Evolutionary conservation across 2,113 vertebrate genomes (phyloP).

Genomic region (Girardinichthys multiradiatus): DNA sequence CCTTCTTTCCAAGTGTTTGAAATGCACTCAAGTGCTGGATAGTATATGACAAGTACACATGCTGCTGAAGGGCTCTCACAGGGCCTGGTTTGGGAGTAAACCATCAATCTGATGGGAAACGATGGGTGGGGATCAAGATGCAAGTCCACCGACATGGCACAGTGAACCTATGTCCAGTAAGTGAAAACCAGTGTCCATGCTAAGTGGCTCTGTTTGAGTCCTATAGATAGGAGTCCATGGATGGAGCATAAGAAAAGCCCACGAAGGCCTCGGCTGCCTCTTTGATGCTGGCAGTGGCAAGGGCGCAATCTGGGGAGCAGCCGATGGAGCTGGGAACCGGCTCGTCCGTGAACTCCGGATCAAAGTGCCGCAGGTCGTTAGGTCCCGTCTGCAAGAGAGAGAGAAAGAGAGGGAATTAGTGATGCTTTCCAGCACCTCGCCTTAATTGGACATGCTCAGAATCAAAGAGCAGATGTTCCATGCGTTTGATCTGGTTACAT

Average conservation of each 20-base stretch:
- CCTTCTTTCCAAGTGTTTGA: slow-evolving; percentile 26
- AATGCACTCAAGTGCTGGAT: slow-evolving; percentile 38
- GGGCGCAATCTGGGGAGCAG: slow-evolving; percentile 91
- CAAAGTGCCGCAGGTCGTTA: slow-evolving; percentile 95
- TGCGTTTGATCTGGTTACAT: slow-evolving; percentile 22
- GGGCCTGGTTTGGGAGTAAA: slow-evolving; percentile 16
- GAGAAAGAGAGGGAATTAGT: slow-evolving; percentile 48
- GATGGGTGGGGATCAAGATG: slow-evolving; percentile 60
- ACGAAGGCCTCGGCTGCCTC: slow-evolving; percentile 94
- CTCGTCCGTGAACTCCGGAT: slow-evolving; percentile 97
- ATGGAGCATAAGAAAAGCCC: slow-evolving; percentile 97
- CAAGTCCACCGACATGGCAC: slow-evolving; percentile 46
- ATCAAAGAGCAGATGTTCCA: background rate
- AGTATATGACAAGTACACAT: slow-evolving; percentile 36
- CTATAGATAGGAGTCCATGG: slow-evolving; percentile 95
- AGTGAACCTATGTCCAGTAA: slow-evolving; percentile 36
- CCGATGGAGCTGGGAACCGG: slow-evolving; percentile 96
- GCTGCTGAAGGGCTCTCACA: slow-evolving; percentile 36
- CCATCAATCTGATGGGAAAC: slow-evolving; percentile 49
- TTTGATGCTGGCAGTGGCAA: slow-evolving; percentile 92
- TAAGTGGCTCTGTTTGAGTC: slow-evolving; percentile 36
- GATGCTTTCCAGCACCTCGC: slow-evolving; percentile 20
- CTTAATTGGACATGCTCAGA: slow-evolving; percentile 35
- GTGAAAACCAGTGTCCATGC: slow-evolving; percentile 37
- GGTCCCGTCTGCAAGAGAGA: slow-evolving; percentile 86